Evolutionary conservation across 2,888 invertebrate species (phyloP).

Genomic region (Incurvaria masculella): DNA sequence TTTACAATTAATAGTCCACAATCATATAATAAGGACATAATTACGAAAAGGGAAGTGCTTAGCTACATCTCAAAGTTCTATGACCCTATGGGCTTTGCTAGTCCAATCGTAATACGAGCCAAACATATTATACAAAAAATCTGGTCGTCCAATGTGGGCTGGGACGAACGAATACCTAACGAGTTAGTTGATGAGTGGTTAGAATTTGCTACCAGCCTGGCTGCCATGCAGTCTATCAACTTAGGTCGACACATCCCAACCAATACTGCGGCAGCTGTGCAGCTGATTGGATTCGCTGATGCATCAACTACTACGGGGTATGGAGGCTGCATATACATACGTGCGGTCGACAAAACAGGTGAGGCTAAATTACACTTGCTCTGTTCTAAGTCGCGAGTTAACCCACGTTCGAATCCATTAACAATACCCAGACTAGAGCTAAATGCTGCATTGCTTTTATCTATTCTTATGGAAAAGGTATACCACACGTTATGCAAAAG

Average conservation of each 20-base stretch:
- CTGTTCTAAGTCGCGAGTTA: neutral
- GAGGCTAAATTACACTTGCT: too few species aligned
- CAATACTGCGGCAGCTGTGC: neutral
- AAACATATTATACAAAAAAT: constrained; percentile 11
- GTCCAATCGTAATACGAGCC: constrained; percentile 11
- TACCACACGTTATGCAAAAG: constrained; percentile 8
- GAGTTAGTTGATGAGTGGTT: constrained; percentile 6
- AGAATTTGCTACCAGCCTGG: constrained; percentile 8
- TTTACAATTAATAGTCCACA: neutral
- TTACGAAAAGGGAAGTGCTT: constrained; percentile 12
- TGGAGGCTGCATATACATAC: constrained; percentile 14
- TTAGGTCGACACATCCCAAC: neutral
- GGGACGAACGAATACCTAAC: constrained; percentile 8
- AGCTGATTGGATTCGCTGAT: constrained; percentile 14
- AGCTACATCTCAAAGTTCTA: constrained; percentile 13
- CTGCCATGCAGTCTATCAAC: constrained; percentile 9
- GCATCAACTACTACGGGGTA: constrained; percentile 11
- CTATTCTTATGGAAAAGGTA: constrained; percentile 9
- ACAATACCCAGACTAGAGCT: constrained; percentile 14
- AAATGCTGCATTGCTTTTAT: constrained; percentile 13
- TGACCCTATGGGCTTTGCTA: constrained; percentile 13
- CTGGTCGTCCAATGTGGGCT: constrained; percentile 8
- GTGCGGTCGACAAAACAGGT: constrained; percentile 1
- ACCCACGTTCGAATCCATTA: constrained; percentile 5
- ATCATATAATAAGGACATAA: too few species aligned